Conservation (phyloP, 2,113 vertebrate genomes). For the Chrysochloris asiatica region DNA sequence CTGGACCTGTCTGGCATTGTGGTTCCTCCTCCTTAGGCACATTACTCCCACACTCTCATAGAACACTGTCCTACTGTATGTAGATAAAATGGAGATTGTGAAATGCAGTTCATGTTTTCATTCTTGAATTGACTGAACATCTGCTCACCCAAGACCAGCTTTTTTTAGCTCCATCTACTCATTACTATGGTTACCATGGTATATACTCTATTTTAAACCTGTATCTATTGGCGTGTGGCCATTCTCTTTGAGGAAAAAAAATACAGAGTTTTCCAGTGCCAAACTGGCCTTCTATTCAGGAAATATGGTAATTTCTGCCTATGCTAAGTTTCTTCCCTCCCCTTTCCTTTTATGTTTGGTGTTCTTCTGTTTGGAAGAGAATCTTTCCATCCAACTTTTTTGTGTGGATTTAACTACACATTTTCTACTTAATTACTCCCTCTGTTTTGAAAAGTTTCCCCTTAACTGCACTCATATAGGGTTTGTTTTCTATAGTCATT, state of each 20-base stretch:
- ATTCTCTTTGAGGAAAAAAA: slow-evolving; percentile 68
- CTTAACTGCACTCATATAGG: slow-evolving; percentile 77
- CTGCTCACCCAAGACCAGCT: slow-evolving; percentile 74
- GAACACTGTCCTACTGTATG: slow-evolving; percentile 76
- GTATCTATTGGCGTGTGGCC: slow-evolving; percentile 79
- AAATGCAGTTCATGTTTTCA: slow-evolving; percentile 75
- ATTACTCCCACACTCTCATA: slow-evolving; percentile 56
- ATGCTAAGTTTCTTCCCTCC: slow-evolving; percentile 71
- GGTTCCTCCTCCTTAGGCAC: not conserved
- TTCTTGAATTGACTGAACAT: slow-evolving; percentile 79
- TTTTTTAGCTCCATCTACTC: slow-evolving; percentile 73
- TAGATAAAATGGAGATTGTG: slow-evolving; percentile 65
- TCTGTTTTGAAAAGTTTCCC: slow-evolving; percentile 77
- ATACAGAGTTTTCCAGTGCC: slow-evolving; percentile 75
- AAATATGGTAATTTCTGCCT: slow-evolving; percentile 80
- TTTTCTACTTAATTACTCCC: slow-evolving; percentile 81
- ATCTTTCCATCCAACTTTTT: slow-evolving; percentile 75
- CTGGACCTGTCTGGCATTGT: not conserved
- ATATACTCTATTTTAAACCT: slow-evolving; percentile 77
- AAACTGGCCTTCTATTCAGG: slow-evolving; percentile 76
- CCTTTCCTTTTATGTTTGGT: slow-evolving; percentile 76
- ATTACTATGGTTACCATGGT: slow-evolving; percentile 79
- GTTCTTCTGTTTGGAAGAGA: slow-evolving; percentile 70
- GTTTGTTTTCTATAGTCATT: slow-evolving; percentile 71
- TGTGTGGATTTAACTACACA: slow-evolving; percentile 76